Conservation (phyloP, 2,113 vertebrate species). For the Myotis yumanensis region DNA sequence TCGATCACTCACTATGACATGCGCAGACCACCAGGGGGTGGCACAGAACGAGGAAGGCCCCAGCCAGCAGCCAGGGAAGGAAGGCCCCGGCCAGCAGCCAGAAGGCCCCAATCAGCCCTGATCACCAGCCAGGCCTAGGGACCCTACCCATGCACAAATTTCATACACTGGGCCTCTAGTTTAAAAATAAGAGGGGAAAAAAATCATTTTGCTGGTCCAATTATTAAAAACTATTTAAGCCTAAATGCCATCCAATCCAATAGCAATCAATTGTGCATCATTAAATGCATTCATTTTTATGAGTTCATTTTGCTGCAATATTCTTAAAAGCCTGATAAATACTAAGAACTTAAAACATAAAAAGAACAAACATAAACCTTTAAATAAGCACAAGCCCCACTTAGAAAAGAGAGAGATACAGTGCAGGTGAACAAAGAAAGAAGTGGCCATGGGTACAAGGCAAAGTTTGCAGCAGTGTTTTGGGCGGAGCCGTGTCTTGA, state of each 20-base stretch:
- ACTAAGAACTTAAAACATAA: background rate
- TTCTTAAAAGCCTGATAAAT: background rate
- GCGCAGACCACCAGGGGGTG: too few relatives aligned
- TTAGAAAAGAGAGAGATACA: background rate
- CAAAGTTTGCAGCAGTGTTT: background rate
- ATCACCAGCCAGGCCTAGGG: too few relatives aligned
- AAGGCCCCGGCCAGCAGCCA: too few relatives aligned
- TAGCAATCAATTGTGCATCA: background rate
- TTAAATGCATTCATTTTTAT: background rate
- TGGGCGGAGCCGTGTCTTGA: rapidly evolving
- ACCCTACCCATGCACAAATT: too few relatives aligned
- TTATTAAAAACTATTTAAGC: background rate
- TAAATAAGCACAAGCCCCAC: background rate
- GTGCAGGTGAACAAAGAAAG: background rate
- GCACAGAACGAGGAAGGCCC: too few relatives aligned
- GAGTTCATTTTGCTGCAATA: background rate
- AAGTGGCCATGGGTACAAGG: background rate
- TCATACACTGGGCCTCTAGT: too few relatives aligned
- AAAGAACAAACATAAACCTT: background rate
- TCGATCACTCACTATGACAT: too few relatives aligned
- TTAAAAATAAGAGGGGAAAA: background rate
- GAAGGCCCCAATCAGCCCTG: too few relatives aligned
- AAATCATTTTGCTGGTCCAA: background rate
- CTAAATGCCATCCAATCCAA: background rate
- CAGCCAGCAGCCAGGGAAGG: too few relatives aligned